phyloP scores from a whole-genome alignment of 2,888 invertebrate species.

The Galerucella calmariensis region DNA sequence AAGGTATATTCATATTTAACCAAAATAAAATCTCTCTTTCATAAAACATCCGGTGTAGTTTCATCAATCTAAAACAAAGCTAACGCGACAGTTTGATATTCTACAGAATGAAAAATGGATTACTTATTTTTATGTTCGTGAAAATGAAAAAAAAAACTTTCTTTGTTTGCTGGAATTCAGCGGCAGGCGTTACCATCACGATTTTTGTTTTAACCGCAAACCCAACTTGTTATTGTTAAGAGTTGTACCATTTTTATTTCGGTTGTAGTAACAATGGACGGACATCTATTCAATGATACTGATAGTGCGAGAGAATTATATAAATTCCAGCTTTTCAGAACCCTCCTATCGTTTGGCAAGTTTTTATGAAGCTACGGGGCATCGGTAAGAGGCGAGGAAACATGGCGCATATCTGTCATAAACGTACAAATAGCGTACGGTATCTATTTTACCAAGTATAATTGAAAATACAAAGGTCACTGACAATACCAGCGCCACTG shows the following conservation, averaged over 20 bases:
- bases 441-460: no score
- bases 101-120: conserved; percentile 47
- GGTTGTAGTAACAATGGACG: conserved; percentile 9
- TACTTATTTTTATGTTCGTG: conserved; percentile 40
- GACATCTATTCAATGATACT: not conserved
- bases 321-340: no score
- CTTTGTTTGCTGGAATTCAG: conserved; percentile 30
- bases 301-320: not conserved
- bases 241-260: not conserved
- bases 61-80: conserved; percentile 48
- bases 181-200: not conserved
- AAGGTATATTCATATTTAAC: conserved; percentile 21
- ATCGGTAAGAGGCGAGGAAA: no score
- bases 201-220: conserved; percentile 11
- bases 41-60: conserved; percentile 40
- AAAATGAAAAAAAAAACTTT: conserved; percentile 5
- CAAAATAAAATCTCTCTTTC: conserved; percentile 28
- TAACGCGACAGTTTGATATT: conserved; percentile 39
- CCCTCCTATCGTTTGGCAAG: no score
- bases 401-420: no score
- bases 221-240: not conserved
- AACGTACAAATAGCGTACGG: no score
- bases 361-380: no score
- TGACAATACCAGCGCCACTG: no score
- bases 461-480: no score